Base-by-base conservation (phyloP, 2,888 invertebrate genomes). In the Netelia virgata region DNA sequence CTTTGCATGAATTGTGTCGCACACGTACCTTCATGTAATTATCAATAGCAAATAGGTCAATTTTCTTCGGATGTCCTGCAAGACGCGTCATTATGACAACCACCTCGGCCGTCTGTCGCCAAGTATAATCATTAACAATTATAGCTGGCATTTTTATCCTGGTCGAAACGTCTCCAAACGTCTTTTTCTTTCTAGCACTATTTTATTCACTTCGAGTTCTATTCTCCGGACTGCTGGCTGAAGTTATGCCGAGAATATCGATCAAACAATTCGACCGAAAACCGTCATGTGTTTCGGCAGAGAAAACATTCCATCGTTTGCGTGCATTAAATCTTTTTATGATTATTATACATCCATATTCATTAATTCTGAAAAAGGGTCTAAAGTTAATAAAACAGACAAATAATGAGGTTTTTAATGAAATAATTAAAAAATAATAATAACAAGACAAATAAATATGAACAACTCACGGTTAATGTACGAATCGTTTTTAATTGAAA, bases 71-170 rank as follows among this genome's bases (percentile, higher is more conserved):
- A 87, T 94, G 95, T 6, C 96, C 95, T 89, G 95, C 96, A 70
- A 97, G 91, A 5, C 97, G 96, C 41, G 97, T 95, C 86, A 95
- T 94, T 77, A 98, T 94, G 83, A 95, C 95, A 9, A 97, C 90
- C 53, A 93, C 93, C 55, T 94, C 94, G 14, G 94, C 94, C 1
- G 96, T 96, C 94, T 98, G 97, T 55, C 95, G 95, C 97, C 97
- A 98, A 53, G 95, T 95, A 90, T 95, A 96, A 94, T 97, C 96
- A 94, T 96, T 96, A 0, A 97, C 94, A 87, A 97, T 88, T 87
- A 97, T 95, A 50, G 85, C 86, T n/a, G 97, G 96, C 97, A 97
- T 97, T 83, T 88, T 90, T 5, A 36, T 36, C 36, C 36, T 36
- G 0, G 1, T 36, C 36, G 6, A 36, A 36, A 63, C 43, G 28